Conservation (phyloP, 2,113 vertebrate genomes). For the Phainopepla nitens region DNA sequence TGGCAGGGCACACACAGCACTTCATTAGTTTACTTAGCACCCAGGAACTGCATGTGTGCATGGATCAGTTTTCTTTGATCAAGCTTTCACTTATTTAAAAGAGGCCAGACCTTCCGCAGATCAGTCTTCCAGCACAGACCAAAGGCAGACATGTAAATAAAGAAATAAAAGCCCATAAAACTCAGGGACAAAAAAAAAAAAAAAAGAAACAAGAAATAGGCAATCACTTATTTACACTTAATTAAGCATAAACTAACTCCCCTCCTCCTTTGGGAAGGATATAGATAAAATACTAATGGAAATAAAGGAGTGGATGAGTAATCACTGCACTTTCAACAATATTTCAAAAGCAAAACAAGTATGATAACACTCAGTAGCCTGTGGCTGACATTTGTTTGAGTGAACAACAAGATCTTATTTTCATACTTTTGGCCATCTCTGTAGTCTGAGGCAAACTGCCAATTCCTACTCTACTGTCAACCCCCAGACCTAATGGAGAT, state of each 20-base stretch:
- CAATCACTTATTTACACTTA: conserved; percentile 71
- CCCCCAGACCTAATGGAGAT: conserved; percentile 53
- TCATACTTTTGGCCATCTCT: conserved; percentile 46
- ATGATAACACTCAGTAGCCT: conserved; percentile 45
- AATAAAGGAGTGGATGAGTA: conserved; percentile 51
- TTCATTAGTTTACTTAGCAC: conserved; percentile 57
- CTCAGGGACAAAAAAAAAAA: background rate
- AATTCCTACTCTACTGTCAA: conserved; percentile 29
- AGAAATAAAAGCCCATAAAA: background rate
- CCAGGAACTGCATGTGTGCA: conserved; percentile 24
- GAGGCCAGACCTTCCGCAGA: background rate
- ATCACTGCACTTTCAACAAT: conserved; percentile 19
- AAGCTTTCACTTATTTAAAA: conserved; percentile 26
- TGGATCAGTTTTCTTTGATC: conserved; percentile 39
- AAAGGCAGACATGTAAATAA: conserved; percentile 21
- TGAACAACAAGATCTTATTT: conserved; percentile 27
- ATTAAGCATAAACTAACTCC: conserved; percentile 72
- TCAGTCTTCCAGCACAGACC: conserved; percentile 44
- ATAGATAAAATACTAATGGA: conserved; percentile 51
- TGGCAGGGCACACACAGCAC: conserved; percentile 12
- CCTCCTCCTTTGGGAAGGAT: conserved; percentile 57
- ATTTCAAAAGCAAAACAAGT: conserved; percentile 44
- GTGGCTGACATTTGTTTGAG: conserved; percentile 10
- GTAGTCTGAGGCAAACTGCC: conserved; percentile 32
- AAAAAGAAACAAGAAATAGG: background rate